Percentiles rank a stretch among this genome's conserved stretches.
Conservation (phyloP, 2,797 vertebrate species). For the Phrynocephalus forsythii region DNA sequence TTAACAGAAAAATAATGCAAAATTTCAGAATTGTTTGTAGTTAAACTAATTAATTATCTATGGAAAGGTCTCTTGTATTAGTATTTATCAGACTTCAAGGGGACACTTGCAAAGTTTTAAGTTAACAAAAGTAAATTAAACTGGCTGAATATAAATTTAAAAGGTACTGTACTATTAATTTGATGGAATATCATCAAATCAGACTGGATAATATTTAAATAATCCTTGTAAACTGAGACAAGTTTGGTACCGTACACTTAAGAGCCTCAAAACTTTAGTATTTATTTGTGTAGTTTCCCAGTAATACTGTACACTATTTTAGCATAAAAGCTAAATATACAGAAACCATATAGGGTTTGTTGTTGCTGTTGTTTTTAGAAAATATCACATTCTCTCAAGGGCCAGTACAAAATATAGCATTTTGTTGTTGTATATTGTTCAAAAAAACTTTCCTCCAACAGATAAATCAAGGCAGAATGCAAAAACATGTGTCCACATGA, state of each 20-base stretch:
- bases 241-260: slow-evolving; percentile 38
- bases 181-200: slow-evolving; percentile 27
- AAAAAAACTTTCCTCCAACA: slow-evolving; percentile 51
- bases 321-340: slow-evolving; percentile 46
- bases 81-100: slow-evolving; percentile 30
- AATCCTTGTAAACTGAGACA: slow-evolving; percentile 47
- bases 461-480: neutral
- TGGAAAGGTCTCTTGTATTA: slow-evolving; percentile 47
- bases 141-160: slow-evolving; percentile 39
- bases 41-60: slow-evolving; percentile 43
- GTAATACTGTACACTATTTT: slow-evolving; percentile 38
- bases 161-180: slow-evolving; percentile 20
- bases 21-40: slow-evolving; percentile 42
- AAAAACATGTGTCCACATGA: neutral
- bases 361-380: slow-evolving; percentile 29
- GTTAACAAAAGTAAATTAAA: slow-evolving; percentile 52
- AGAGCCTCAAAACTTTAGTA: slow-evolving; percentile 36
- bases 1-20: slow-evolving; percentile 38
- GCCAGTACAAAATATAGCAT: slow-evolving; percentile 56
- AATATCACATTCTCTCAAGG: slow-evolving; percentile 65
- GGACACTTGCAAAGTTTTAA: slow-evolving; percentile 48
- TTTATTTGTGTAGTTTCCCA: slow-evolving; percentile 50
- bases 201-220: slow-evolving; percentile 55
- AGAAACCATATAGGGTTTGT: slow-evolving; percentile 20
- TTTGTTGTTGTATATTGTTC: slow-evolving; percentile 54